A percentile compares a stretch with the other conserved stretches of the same genome.
These are phyloP conservation scores for Heteromyza rotundicornis DNA, from an alignment of 2,888 invertebrate species.

Conservation along the genomic window DNA sequence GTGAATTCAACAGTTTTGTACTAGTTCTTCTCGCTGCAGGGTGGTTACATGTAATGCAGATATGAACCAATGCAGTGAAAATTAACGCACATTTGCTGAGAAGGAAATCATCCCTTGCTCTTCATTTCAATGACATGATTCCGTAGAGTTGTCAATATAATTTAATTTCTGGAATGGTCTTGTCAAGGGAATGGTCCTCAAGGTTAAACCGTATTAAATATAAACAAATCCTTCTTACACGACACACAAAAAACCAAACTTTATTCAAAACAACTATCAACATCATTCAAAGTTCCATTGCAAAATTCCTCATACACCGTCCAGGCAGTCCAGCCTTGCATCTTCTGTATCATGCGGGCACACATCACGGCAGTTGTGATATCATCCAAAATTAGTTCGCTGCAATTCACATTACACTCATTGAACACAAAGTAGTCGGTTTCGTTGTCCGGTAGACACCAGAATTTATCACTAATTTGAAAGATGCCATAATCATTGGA, in stretches of 20 bases:
- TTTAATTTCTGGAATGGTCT: too few relatives aligned
- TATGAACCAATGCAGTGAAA: too few relatives aligned
- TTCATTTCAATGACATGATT: too few relatives aligned
- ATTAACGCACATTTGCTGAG: too few relatives aligned
- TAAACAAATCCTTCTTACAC: too few relatives aligned
- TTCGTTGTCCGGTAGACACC: slow-evolving; percentile 51
- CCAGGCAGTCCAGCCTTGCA: slow-evolving; percentile 60
- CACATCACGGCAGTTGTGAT: slow-evolving; percentile 53
- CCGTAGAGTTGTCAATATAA: too few relatives aligned
- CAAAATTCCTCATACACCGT: slow-evolving; percentile 52
- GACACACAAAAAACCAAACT: background rate
- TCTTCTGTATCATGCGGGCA: slow-evolving; percentile 48
- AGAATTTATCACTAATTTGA: slow-evolving; percentile 60
- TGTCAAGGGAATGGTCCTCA: too few relatives aligned
- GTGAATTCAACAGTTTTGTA: too few relatives aligned
- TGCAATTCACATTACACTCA: slow-evolving; percentile 55
- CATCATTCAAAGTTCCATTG: slow-evolving; percentile 43
- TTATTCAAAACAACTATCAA: slow-evolving; percentile 40
- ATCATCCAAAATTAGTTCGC: slow-evolving; percentile 52
- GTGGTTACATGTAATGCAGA: too few relatives aligned
- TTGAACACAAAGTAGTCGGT: slow-evolving; percentile 46
- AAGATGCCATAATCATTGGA: slow-evolving; percentile 61
- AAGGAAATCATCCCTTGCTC: too few relatives aligned
- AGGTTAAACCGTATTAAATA: too few relatives aligned
- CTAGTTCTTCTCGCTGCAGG: too few relatives aligned